These are phyloP conservation scores for Meandrusa payeni DNA, from an alignment of 2,888 invertebrate genomes.

Conservation along the genomic window DNA sequence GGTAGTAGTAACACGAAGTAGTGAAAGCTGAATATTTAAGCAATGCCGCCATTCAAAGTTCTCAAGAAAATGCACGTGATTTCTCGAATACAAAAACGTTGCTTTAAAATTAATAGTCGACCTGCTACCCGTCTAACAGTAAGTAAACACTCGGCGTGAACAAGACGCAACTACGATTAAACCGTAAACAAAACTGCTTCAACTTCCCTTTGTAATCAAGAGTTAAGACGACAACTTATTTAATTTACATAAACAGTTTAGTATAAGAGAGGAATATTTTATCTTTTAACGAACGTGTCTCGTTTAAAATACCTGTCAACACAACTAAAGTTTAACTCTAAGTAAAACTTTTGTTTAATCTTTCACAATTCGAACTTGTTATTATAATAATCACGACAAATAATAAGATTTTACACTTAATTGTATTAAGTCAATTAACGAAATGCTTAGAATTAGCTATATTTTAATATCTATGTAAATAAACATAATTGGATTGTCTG, in stretches of 20 bases:
- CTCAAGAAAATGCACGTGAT: conserved; percentile 25
- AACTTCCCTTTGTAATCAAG: conserved; percentile 69
- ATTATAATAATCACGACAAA: no score
- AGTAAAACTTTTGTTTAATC: no score
- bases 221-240: conserved; percentile 66
- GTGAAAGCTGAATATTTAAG: conserved; percentile 23
- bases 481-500: no score
- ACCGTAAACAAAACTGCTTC: conserved; percentile 60
- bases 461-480: no score
- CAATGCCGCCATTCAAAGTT: conserved; percentile 23
- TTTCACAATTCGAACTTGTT: no score
- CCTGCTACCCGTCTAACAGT: conserved; percentile 39
- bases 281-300: conserved; percentile 32
- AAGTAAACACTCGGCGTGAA: conserved; percentile 44
- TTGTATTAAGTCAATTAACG: no score
- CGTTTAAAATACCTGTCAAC: conserved; percentile 28
- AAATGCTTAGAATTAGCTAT: no score
- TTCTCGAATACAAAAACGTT: conserved; percentile 28
- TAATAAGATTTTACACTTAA: no score
- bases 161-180: conserved; percentile 58
- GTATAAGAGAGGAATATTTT: conserved; percentile 44
- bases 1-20: conserved; percentile 10
- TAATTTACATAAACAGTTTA: conserved; percentile 69
- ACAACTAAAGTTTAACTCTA: no score
- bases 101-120: conserved; percentile 35